A percentile compares a stretch with the other conserved stretches of the same genome.
These are phyloP conservation scores for Hypothenemus hampei DNA, from an alignment of 1,140 invertebrate species.

Conservation along the genomic window DNA sequence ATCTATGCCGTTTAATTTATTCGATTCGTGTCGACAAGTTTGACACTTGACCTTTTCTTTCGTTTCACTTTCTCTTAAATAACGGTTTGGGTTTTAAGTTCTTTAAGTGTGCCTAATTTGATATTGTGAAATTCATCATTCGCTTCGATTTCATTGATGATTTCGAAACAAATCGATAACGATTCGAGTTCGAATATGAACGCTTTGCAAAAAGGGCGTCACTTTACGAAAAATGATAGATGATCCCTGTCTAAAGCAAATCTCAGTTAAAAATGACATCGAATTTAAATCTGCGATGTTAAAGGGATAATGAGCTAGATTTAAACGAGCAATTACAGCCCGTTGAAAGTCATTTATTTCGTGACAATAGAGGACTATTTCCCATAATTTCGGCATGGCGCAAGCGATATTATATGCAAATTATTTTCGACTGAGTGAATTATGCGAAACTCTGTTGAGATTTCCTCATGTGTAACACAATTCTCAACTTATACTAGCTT, in stretches of 20 bases:
- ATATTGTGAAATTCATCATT: no score
- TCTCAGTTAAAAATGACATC: constrained; percentile 8
- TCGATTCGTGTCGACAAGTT: no score
- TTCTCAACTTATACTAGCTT: background rate
- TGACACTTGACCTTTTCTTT: no score
- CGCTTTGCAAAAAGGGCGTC: no score
- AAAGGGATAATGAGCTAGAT: constrained; percentile 11
- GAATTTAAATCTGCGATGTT: constrained; percentile 1
- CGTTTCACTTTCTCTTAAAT: no score
- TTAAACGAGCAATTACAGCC: constrained; percentile 6
- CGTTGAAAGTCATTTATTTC: constrained; percentile 11
- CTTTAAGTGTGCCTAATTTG: no score
- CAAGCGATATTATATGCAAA: constrained; percentile 8
- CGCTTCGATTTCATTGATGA: no score
- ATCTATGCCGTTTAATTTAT: no score
- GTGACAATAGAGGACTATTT: constrained; percentile 8
- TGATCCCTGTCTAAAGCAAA: constrained; percentile 3
- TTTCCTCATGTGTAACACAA: background rate
- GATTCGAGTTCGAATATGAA: no score
- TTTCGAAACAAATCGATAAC: no score
- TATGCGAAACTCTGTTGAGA: background rate
- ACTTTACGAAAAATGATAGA: constrained; percentile 6
- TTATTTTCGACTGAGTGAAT: background rate
- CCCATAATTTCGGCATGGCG: constrained; percentile 9
- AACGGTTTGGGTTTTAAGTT: no score